Evolutionary conservation across 2,113 vertebrate genomes (phyloP), one percentile per base, ranked within the genome.

Genomic region (Alligator mississippiensis): DNA sequence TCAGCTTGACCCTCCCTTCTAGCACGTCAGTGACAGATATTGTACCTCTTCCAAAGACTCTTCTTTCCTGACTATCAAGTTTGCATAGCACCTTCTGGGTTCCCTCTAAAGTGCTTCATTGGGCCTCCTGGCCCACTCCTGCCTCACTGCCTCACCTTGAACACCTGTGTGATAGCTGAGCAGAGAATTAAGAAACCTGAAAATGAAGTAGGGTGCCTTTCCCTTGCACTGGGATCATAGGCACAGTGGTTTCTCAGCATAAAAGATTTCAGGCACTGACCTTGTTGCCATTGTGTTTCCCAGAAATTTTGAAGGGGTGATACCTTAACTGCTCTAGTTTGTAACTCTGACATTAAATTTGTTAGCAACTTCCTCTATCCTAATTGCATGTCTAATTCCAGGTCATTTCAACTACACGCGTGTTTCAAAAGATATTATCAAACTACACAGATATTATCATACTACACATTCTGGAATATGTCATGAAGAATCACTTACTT

Each of bases 361-460:
- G 27, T 24, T 63, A 74, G 80, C 38, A 84, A 75, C 11, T 92
- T 95, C 78, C n/a, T 88, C 64, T 11, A 1, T 24, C 82, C 11
- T 78, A 12, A 54, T 27, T 62, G 30, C 28, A 11, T 12, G 21
- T 66, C 55, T 81, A 5, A 87, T 85, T 90, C 34, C 21, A 90
- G 80, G 82, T 95, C 83, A 95, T 92, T 88, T 72, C 79, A 88
- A 86, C 81, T 55, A 28, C 55, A 88, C 38, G 13, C 81, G 68
- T 57, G 59, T 94, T 94, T 91, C 60, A 89, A 25, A 84, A 90
- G 80, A 59, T 85, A 77, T 25, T 82, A 60, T 79, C 30, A 72
- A 77, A 13, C n/a, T 21, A 70, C 47, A 47, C 47, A 90, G 80
- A 59, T 85, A 77, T 47, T 47, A 47, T 47, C 47, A 47, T 34